Conservation (phyloP, 2,113 vertebrate genomes). For the Sprattus sprattus region DNA sequence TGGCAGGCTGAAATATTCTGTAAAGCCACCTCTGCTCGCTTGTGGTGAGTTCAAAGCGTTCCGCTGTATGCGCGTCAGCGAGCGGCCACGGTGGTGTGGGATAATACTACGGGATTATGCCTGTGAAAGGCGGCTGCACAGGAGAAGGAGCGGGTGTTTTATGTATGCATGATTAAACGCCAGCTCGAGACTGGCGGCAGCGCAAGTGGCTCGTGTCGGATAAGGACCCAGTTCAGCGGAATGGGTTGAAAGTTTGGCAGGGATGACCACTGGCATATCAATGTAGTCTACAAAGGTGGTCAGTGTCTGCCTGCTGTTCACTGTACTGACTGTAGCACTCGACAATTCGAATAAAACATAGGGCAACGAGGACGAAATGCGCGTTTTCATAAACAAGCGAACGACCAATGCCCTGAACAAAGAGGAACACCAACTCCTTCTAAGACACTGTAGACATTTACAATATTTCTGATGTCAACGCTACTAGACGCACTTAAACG, state of each 20-base stretch:
- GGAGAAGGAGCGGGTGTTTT: constrained; percentile 1
- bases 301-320: neutral
- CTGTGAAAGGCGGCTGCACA: constrained; percentile 3
- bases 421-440: neutral
- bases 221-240: constrained; percentile 1
- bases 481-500: neutral
- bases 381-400: neutral
- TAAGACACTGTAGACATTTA: neutral
- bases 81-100: neutral
- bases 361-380: neutral
- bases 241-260: neutral
- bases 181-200: constrained; percentile 1
- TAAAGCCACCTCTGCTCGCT: neutral
- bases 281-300: neutral
- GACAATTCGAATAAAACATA: neutral
- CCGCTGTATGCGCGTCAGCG: neutral
- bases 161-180: constrained; percentile 6
- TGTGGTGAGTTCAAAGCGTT: constrained; percentile 17
- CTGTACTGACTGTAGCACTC: neutral
- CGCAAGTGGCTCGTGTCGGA: constrained; percentile 12
- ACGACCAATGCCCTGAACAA: neutral
- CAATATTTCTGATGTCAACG: neutral
- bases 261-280: constrained; percentile 3
- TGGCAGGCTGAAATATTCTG: neutral
- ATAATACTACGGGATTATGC: neutral